phyloP scores from a whole-genome alignment of 1,140 invertebrate genomes.

The Matsumurasca onukii region DNA sequence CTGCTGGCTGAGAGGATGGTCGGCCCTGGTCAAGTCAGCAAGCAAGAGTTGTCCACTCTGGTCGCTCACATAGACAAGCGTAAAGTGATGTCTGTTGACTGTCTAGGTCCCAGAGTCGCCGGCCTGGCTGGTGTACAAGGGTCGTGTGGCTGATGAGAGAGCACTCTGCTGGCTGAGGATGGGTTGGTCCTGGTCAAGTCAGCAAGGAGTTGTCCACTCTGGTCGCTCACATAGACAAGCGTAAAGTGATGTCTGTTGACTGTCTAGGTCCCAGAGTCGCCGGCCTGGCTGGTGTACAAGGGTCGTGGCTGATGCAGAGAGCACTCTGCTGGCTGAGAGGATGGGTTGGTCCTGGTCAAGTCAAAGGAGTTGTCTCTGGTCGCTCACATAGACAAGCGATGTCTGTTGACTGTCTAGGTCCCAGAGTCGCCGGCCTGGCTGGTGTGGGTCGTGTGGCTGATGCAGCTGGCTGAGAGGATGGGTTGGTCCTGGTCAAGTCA shows the following conservation, averaged over 20 bases:
- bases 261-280: constrained; percentile 67
- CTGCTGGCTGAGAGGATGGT: constrained; percentile 50
- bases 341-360: constrained; percentile 49
- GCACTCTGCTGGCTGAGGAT: no score
- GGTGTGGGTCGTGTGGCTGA: constrained; percentile 51
- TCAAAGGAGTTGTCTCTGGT: constrained; percentile 48
- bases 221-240: constrained; percentile 14
- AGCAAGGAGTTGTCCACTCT: constrained; percentile 47
- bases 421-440: constrained; percentile 68
- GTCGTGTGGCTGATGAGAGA: no score
- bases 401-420: no score
- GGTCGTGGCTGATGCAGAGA: constrained; percentile 51
- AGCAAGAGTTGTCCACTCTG: constrained; percentile 47
- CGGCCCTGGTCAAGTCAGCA: constrained; percentile 47
- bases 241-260: no score
- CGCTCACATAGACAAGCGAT: constrained; percentile 12
- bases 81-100: constrained; percentile 12
- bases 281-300: constrained; percentile 60
- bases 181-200: constrained; percentile 50
- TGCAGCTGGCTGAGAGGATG: constrained; percentile 53
- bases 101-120: no score
- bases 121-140: no score
- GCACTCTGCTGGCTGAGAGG: constrained; percentile 53
- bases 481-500: constrained; percentile 49
- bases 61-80: constrained; percentile 22